Percentiles rank a stretch among this genome's conserved stretches.
These are phyloP conservation scores for Sterrhoptilus dennistouni DNA, from an alignment of 2,113 vertebrate genomes.

Conservation along the genomic window DNA sequence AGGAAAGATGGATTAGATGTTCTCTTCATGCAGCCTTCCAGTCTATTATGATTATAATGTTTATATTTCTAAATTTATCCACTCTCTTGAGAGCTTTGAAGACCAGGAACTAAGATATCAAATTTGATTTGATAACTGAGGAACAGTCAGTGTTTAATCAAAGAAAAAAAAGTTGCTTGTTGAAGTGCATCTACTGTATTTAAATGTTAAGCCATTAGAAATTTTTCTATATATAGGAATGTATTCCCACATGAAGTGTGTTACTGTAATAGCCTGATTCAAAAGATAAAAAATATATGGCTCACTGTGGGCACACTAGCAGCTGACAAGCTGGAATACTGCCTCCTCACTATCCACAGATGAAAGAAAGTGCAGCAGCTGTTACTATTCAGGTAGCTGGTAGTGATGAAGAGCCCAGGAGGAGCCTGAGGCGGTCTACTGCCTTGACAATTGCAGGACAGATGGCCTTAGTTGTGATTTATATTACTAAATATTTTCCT, in stretches of 20 bases:
- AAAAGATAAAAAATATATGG: constrained; percentile 64
- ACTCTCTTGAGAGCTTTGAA: constrained; percentile 3
- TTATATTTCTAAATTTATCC: constrained; percentile 28
- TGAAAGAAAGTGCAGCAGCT: constrained; percentile 68
- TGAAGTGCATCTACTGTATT: constrained; percentile 10
- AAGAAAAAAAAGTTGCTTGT: constrained; percentile 8
- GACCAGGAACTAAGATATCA: constrained; percentile 23
- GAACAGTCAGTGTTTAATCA: constrained; percentile 37
- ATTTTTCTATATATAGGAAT: constrained; percentile 31
- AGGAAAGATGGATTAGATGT: constrained; percentile 27
- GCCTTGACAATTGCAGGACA: constrained; percentile 67
- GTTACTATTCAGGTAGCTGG: constrained; percentile 69
- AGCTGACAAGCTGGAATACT: constrained; percentile 61
- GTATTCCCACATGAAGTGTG: background rate
- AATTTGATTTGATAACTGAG: constrained; percentile 31
- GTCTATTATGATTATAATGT: background rate
- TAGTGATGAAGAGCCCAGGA: constrained; percentile 67
- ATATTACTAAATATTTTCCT: constrained; percentile 51
- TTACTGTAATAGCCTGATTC: constrained; percentile 40
- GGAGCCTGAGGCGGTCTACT: constrained; percentile 56
- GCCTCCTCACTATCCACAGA: constrained; percentile 47
- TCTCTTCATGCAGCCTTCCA: constrained; percentile 12
- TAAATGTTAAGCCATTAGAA: constrained; percentile 19
- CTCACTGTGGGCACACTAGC: constrained; percentile 38
- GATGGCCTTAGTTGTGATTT: constrained; percentile 63